Base-by-base conservation (phyloP, 2,888 invertebrate species). In the Aquatica leii region DNA sequence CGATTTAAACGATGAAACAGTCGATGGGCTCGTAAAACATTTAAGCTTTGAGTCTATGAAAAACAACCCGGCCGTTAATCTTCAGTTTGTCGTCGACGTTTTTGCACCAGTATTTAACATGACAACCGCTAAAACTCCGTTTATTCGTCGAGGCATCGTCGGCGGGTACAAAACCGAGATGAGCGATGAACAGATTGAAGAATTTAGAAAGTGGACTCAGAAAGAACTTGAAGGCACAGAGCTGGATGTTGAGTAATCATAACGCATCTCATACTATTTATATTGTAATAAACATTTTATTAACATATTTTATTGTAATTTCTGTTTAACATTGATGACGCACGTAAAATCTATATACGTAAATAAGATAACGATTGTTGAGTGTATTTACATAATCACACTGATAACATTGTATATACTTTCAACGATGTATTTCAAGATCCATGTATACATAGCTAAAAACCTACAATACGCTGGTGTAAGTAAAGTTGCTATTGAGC, bases 161-260 rank as follows among this genome's bases (percentile, higher is more conserved):
- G 82, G 80, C 1, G 75, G 73, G 12, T 80, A 78, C 69, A 78
- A 77, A 66, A 74, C 74, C 0, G 70, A 90, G 62, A 91, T 95
- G 87, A 86, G 88, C 0, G 85, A 87, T 1, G 89, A 90, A 72
- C 82, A 93, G 72, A 88, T 90, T 0, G 81, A 84, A 54, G 83
- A 85, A 68, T 92, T 94, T 74, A 91, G 94, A 76, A 81, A 86
- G 9, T 92, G 91, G 91, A 88, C 86, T 0, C 85, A 84, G 18
- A 77, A 84, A 51, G 85, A 90, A 78, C 78, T 87, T 18, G 83
- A 84, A 55, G 88, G 86, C 0, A 88, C 87, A 0, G 90, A 85
- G 3, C 77, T 9, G 31, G 31, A 41, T n/a, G 34, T 56, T 24
- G 37, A 34, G 61, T 48, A 17, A 31, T n/a, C n/a, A n/a, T n/a